Base-by-base conservation (phyloP, 2,113 vertebrate species). In the Nannospalax galili region DNA sequence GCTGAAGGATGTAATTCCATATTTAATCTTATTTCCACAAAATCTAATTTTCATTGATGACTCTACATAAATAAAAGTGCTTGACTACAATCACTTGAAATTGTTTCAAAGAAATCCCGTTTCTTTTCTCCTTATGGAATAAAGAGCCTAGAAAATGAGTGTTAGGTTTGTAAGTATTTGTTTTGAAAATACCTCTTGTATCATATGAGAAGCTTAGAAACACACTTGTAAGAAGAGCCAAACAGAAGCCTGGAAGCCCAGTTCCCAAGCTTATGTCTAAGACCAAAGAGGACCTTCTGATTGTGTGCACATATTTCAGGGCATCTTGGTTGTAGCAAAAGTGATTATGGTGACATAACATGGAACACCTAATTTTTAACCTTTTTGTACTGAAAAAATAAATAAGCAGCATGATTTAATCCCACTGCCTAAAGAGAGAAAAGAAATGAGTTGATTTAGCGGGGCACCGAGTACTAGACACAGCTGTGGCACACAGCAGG, bases 41-140 rank as follows among this genome's bases (percentile, higher is more conserved):
- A 90, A 94, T 90, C 80, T 42, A 60, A 96, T 95, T 93, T 75
- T 67, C 90, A 92, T 45, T 19, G 88, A 94, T 72, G 79, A 81
- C 1, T 15, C 67, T 65, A 65, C 3, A 67, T 69, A 95, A 90
- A 96, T 26, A 75, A 88, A 88, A 75, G n/a, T 58, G 26, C n/a
- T 87, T 60, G 35, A 64, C 82, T 70, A 73, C 75, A 93, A 87
- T 72, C 26, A 82, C n/a, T 80, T 72, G 14, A 65, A 86, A 40
- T 11, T 65, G 7, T 62, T 79, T 92, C 84, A 10, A 26, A 84
- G 85, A 94, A 85, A 84, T n/a, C 48, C 81, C 14, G n/a, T 30
- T 42, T 56, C 17, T 15, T 48, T 77, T n/a, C 6, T 78, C n/a
- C 58, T 42, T 7, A 37, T 32, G 24, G 87, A 95, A 64, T 16